Evolutionary conservation across 35 echinoderm and acorn worm species (phyloP), one percentile per base, ranked within the genome.

Genomic region (Ophioderma brevispina): DNA sequence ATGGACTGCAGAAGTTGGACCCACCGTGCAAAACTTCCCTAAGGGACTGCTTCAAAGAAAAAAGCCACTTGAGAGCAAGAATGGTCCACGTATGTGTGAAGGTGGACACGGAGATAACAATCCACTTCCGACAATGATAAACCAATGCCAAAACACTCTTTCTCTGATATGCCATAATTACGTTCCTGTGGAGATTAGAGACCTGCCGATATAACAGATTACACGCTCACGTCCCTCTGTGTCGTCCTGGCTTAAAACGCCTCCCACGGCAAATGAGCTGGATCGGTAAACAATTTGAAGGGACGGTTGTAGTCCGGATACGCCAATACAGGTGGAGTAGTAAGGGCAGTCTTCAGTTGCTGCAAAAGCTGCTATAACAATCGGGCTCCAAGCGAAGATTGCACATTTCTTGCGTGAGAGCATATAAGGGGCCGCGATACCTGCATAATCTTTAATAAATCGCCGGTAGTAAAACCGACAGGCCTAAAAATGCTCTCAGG

Each of bases 221-320:
- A 95, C 94, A 30, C 76, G 82, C 85, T 88, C 89, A 32, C 37
- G 35, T 1, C 90, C 90, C 21, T 92, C 38, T 6, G 87, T 18
- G 25, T 88, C 85, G n/a, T n/a, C n/a, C 49, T 95, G 94, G 30
- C 80, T 70, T 32, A 95, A 64, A 80, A 92, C 85, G 40, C 55
- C 92, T 28, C 94, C 94, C 15, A 94, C 55, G 19, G 64, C 93
- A 82, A 56, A 43, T 32, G 76, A 82, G 38, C 91, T 94, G 15
- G 94, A 89, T 95, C 94, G 2, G 94, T 95, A n/a, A 84, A 79
- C 15, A 95, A 81, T 3, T 84, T 39, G 87, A 92, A 92, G 13
- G 89, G 89, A 0, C 38, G 30, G 32, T 76, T 36, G 75, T 80
- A 92, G 55, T 95, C 80, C 0, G 92, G 92, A 75, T 86, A 92